Conservation (phyloP, 2,113 vertebrate genomes). For the Aptenodytes patagonicus region DNA sequence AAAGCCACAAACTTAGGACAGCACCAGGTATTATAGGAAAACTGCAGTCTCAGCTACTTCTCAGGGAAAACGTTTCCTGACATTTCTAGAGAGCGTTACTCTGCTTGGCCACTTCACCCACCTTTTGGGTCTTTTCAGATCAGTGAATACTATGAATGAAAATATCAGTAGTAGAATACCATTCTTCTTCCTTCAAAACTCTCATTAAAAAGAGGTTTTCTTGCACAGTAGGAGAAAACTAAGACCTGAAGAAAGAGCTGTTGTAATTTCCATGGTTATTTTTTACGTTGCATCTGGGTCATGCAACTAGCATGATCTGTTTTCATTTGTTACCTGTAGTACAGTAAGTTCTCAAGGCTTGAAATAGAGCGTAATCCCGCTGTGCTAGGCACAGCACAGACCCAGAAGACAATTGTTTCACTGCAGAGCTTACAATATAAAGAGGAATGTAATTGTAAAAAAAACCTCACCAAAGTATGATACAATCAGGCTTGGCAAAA, state of each 20-base stretch:
- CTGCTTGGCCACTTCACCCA: neutral
- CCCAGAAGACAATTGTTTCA: neutral
- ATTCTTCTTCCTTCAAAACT: neutral
- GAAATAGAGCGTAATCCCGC: neutral
- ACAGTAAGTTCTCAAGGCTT: neutral
- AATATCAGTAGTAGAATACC: neutral
- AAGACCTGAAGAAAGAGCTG: neutral
- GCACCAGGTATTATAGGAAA: neutral
- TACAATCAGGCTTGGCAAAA: neutral
- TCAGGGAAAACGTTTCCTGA: neutral
- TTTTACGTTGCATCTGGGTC: neutral
- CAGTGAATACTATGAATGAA: neutral
- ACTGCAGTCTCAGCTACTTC: neutral
- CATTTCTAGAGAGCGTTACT: neutral
- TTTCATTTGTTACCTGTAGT: neutral
- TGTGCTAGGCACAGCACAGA: neutral
- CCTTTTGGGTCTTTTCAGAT: neutral
- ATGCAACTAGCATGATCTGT: neutral
- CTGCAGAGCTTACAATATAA: neutral
- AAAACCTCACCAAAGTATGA: neutral
- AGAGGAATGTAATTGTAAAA: neutral
- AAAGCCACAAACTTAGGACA: neutral
- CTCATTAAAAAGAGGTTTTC: neutral
- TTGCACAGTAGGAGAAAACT: neutral
- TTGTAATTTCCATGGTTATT: neutral